phyloP scores from a whole-genome alignment of 2,888 invertebrate genomes.

The Mesorhabditis spiculigera region DNA sequence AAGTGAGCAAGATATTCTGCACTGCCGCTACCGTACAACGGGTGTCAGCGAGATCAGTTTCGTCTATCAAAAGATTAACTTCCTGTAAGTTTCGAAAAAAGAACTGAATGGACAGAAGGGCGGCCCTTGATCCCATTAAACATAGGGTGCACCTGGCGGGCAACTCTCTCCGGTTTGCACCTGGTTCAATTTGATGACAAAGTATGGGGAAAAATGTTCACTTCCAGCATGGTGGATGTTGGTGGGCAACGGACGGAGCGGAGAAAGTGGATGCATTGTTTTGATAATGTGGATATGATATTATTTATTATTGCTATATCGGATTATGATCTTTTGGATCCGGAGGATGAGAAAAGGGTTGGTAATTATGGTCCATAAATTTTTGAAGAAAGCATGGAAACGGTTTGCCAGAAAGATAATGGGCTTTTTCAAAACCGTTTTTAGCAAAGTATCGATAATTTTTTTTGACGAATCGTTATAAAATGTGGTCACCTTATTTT shows the following conservation, averaged over 20 bases:
- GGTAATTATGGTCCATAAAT: background rate
- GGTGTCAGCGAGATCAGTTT: slow-evolving; percentile 39
- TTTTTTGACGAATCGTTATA: background rate
- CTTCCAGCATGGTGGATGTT: slow-evolving; percentile 44
- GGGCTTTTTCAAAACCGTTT: too few relatives aligned
- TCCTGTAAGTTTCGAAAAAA: slow-evolving; percentile 22
- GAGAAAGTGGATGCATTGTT: slow-evolving; percentile 48
- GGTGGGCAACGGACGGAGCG: slow-evolving; percentile 43
- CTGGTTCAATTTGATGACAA: too few relatives aligned
- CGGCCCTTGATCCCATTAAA: too few relatives aligned
- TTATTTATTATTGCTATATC: slow-evolving; percentile 36
- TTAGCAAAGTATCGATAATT: too few relatives aligned
- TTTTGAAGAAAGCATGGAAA: too few relatives aligned
- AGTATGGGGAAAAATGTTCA: too few relatives aligned
- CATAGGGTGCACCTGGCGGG: too few relatives aligned
- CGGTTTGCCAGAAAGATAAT: too few relatives aligned
- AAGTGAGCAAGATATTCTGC: slow-evolving; percentile 57
- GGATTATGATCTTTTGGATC: slow-evolving; percentile 42
- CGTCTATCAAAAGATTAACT: slow-evolving; percentile 33
- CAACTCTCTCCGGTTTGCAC: too few relatives aligned
- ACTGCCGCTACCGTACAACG: slow-evolving; percentile 35
- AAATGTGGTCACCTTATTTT: slow-evolving; percentile 14
- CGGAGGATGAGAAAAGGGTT: slow-evolving; percentile 34
- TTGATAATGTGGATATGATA: slow-evolving; percentile 44
- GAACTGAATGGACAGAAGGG: too few relatives aligned